Percentiles rank a stretch among this genome's conserved stretches.
phyloP scores from a whole-genome alignment of 2,113 vertebrate genomes.

The human region GRCh38 chr2:156407501-156408000 shows the following conservation, averaged over 20 bases:
- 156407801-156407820: background rate
- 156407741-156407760: background rate
- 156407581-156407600: background rate
- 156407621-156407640: background rate
- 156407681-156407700: background rate
- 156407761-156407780: constrained; percentile 23
- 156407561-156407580: background rate
- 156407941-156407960: background rate
- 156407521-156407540: background rate
- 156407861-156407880: background rate
- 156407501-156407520: constrained; percentile 29
- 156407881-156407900: background rate
- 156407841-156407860: background rate
- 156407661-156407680: background rate
- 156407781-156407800: background rate
- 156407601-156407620: background rate
- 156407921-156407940: background rate
- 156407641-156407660: background rate
- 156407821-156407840: background rate
- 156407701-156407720: background rate
- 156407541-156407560: background rate
- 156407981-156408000: no score
- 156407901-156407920: background rate
- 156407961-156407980: no score
- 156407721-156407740: background rate